phyloP scores from a whole-genome alignment of 2,888 invertebrate species.

The Aphrophora alni region DNA sequence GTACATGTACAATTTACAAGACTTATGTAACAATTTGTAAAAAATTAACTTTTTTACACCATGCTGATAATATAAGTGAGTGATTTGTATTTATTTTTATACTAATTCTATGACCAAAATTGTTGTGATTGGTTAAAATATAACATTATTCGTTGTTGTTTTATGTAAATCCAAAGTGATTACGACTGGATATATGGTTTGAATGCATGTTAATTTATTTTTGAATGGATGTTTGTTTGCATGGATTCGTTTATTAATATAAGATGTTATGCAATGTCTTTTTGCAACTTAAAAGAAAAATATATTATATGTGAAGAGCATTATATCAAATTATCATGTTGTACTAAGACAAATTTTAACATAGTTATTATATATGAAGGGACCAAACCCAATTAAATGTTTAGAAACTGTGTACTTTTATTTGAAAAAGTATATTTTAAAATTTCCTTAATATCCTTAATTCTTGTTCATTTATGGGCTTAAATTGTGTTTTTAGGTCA shows the following conservation, averaged over 20 bases:
- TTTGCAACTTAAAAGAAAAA: neutral
- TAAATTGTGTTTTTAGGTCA: too few relatives aligned
- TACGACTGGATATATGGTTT: neutral
- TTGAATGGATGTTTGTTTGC: neutral
- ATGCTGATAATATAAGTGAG: neutral
- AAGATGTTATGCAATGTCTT: neutral
- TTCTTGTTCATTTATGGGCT: too few relatives aligned
- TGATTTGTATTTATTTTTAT: slow-evolving; percentile 6
- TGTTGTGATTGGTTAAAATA: neutral
- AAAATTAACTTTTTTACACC: neutral
- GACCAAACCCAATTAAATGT: neutral
- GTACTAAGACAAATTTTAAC: neutral
- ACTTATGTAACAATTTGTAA: neutral
- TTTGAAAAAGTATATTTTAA: neutral
- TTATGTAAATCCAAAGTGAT: too few relatives aligned
- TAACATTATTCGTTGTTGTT: neutral
- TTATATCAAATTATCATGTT: neutral
- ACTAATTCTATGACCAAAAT: slow-evolving; percentile 1
- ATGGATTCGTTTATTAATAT: neutral
- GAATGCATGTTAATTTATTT: neutral
- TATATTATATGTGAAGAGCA: neutral
- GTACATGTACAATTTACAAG: neutral
- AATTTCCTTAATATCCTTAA: neutral
- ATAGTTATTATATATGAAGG: neutral
- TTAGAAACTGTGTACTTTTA: neutral